These are phyloP conservation scores for Heliconius hewitsoni DNA, from an alignment of 1,140 invertebrate species.

Conservation along the genomic window DNA sequence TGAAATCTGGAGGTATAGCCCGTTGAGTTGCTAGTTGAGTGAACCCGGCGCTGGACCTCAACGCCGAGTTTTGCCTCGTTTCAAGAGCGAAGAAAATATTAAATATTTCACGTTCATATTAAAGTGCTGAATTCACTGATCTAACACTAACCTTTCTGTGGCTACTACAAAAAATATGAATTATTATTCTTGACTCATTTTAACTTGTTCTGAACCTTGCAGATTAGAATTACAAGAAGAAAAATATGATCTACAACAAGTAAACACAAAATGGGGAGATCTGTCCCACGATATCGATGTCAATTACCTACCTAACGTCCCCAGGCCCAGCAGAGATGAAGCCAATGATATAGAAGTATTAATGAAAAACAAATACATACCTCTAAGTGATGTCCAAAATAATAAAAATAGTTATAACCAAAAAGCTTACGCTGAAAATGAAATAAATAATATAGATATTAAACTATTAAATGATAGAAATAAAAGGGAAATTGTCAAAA, in stretches of 20 bases:
- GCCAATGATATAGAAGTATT: conserved; percentile 56
- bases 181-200: background rate
- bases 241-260: conserved; percentile 32
- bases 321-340: conserved; percentile 47
- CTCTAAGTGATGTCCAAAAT: conserved; percentile 44
- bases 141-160: background rate
- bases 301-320: conserved; percentile 57
- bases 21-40: no score
- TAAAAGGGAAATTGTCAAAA: conserved; percentile 28
- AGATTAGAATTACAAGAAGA: conserved; percentile 28
- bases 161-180: no score
- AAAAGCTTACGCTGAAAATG: conserved; percentile 16
- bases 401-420: background rate
- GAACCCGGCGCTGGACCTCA: no score
- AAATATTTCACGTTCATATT: no score
- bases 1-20: no score
- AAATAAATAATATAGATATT: conserved; percentile 27
- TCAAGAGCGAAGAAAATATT: no score
- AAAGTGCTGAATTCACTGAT: no score
- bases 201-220: background rate
- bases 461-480: conserved; percentile 36
- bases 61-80: no score
- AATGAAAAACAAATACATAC: conserved; percentile 51
- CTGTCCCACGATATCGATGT: conserved; percentile 72
- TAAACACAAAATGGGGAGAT: conserved; percentile 53